Evolutionary conservation across 2,113 vertebrate species (phyloP), one percentile per base, ranked within the genome.

Genomic region (Thunnus maccoyii): DNA sequence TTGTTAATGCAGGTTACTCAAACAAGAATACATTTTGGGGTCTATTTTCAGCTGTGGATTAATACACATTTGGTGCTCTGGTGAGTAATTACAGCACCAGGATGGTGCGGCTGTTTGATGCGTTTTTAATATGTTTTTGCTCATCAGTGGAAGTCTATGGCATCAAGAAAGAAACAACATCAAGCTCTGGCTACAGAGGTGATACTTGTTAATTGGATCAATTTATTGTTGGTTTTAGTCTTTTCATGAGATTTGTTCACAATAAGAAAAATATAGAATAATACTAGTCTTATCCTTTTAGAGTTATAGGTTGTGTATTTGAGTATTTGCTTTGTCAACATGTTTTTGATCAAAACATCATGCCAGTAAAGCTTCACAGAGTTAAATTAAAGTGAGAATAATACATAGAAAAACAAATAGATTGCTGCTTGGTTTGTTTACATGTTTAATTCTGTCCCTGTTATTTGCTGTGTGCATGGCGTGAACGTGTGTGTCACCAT

Each of bases 351-450:
- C 32, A 17, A 44, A 62, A 41, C 16, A 62, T 41, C 16, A 62
- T 41, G 17, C 9, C 17, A 44, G n/a, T 44, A 62, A 41, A 62
- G 18, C 9, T 62, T 74, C 16, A 61, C 51, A 54, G 47, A 65
- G 47, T 50, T 32, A 13, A 67, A 58, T 55, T 71, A 18, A 13
- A 66, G 75, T 20, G 16, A 36, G 2, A 61, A 16, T 44, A 48
- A 67, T 16, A 22, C 12, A 75, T 50, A 22, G 44, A 44, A 50
- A 70, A 52, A 17, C 2, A 64, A 64, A 76, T 1, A 41, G 27
- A 50, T 48, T 36, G 20, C 52, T 67, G 54, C 13, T 77, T 17
- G 41, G 57, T 73, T 65, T 85, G 63, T 87, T 83, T 82, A 80
- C 55, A 72, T 76, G 50, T 68, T n/a, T 52, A 22, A 61, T 47